Evolutionary conservation across 2,113 vertebrate genomes (phyloP).

Genomic region (Agapornis roseicollis): DNA sequence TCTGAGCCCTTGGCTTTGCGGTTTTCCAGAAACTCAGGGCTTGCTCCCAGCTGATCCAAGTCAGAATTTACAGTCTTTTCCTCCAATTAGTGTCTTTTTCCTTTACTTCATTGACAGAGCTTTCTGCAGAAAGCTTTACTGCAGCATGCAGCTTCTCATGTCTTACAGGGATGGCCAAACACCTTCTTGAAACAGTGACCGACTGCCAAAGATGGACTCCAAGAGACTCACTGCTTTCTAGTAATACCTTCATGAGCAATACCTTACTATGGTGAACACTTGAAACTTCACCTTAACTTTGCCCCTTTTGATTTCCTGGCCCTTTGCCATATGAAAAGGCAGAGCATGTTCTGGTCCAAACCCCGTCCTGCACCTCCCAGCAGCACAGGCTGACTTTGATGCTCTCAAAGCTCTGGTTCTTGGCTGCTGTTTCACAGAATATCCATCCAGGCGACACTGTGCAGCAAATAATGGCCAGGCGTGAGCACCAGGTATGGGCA

Average conservation of each 20-base stretch:
- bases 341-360: neutral
- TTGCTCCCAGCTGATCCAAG: neutral
- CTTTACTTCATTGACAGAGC: neutral
- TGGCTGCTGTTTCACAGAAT: neutral
- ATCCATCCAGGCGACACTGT: neutral
- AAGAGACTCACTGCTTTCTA: neutral
- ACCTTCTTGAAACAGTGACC: neutral
- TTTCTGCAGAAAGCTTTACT: neutral
- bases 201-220: neutral
- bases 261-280: neutral
- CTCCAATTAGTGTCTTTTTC: slow-evolving; percentile 39
- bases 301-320: neutral
- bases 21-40: neutral
- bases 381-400: fast-evolving
- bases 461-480: slow-evolving; percentile 1
- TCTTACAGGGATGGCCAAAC: neutral
- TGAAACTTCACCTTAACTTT: neutral
- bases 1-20: neutral
- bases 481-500: no score
- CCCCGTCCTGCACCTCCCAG: neutral
- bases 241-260: neutral
- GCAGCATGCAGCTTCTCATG: neutral
- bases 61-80: slow-evolving; percentile 26
- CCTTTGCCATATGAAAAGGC: neutral
- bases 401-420: neutral